Base-by-base conservation (phyloP, 2,888 invertebrate species). In the Eumacrocentrus americanus region DNA sequence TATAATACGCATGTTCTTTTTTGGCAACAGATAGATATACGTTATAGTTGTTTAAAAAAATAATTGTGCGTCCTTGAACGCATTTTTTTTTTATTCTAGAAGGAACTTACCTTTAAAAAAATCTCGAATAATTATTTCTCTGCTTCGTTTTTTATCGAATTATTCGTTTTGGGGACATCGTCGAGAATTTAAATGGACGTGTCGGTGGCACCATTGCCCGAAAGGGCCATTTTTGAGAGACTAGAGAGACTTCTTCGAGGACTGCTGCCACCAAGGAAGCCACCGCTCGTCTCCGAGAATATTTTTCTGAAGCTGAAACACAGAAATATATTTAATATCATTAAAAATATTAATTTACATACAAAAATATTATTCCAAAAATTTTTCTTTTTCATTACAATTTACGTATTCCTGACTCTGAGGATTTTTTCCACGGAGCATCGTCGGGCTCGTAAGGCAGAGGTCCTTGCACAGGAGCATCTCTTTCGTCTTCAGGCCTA, bases 391-490 rank as follows among this genome's bases (percentile, higher is more conserved):
- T 16, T 2, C 29, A 34, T 46, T 85, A 94, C 94, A 94, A 92
- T 86, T 92, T 93, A 76, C 94, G 86, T 74, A 94, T 94, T 42
- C 94, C 94, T 65, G 94, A 93, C 82, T 94, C 91, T 34, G 89
- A 85, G 58, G 82, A 74, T 74, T 87, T 88, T 81, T 94, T 94
- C 92, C 95, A 95, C 0, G 96, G 96, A 60, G 98, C 98, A 83
- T 98, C 98, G 74, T 95, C 95, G 0, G 98, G 98, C 81, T 98
- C 98, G 55, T 90, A 91, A 22, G 98, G 98, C 71, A 98, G 84
- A 1, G 98, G 98, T 2, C 98, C 98, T 81, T 98, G 96, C 0
- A 98, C 98, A 1, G 95, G 94, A 11, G 92, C 89, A 74, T 95
- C 95, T 66, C 91, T 91, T 42, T 90, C 90, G 44, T 83, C 84